Conservation (phyloP, 1,140 invertebrate genomes). For the Lethrus apterus region DNA sequence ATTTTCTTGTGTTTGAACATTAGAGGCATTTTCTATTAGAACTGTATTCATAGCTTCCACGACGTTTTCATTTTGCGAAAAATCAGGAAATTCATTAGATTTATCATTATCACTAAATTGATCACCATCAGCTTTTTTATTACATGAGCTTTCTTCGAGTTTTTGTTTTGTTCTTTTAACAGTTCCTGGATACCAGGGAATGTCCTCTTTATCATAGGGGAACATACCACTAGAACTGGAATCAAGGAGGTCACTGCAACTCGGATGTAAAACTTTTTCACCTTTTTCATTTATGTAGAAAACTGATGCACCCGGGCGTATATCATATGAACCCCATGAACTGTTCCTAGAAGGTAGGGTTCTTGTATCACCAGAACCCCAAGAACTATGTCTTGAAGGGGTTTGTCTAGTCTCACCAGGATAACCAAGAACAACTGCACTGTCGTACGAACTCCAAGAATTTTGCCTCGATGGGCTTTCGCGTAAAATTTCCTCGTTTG, state of each 20-base stretch:
- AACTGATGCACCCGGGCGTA: conserved; percentile 41
- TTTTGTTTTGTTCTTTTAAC: conserved; percentile 66
- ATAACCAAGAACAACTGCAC: conserved; percentile 57
- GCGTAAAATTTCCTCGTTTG: conserved; percentile 21
- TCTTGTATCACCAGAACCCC: conserved; percentile 66
- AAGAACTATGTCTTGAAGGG: conserved; percentile 72
- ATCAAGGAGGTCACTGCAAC: conserved; percentile 22
- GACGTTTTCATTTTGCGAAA: conserved; percentile 27
- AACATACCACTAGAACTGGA: conserved; percentile 45
- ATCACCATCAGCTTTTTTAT: conserved; percentile 17
- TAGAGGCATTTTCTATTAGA: conserved; percentile 18
- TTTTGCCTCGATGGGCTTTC: conserved; percentile 57
- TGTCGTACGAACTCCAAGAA: conserved; percentile 75
- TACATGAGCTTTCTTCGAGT: conserved; percentile 52
- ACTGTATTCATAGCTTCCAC: conserved; percentile 39
- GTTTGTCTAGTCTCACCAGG: conserved; percentile 44
- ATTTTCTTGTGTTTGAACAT: not conserved
- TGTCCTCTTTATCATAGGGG: conserved; percentile 55
- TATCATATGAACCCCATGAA: conserved; percentile 69
- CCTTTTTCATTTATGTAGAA: conserved; percentile 34
- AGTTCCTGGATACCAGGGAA: conserved; percentile 57
- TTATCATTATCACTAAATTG: conserved; percentile 6
- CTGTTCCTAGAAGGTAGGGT: conserved; percentile 61
- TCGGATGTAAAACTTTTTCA: conserved; percentile 26
- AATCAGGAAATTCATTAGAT: not conserved